phyloP scores from a whole-genome alignment of 2,888 invertebrate species.

The Oxytorus armatus region DNA sequence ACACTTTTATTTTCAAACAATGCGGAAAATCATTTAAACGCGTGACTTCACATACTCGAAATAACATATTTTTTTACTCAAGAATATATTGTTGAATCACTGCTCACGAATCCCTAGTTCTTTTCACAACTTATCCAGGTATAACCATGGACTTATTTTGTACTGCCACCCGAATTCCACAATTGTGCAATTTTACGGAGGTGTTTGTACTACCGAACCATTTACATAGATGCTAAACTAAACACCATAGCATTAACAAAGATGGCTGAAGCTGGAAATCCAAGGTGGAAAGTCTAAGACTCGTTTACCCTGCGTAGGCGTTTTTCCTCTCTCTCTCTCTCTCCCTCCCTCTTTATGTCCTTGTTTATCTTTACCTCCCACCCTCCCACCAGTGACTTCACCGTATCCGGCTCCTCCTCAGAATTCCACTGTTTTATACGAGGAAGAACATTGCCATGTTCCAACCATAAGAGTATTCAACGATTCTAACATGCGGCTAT shows the following conservation, averaged over 20 bases:
- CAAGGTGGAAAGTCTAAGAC: constrained; percentile 13
- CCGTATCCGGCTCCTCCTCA: constrained; percentile 51
- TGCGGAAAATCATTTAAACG: not conserved
- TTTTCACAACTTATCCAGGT: constrained; percentile 5
- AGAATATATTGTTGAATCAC: not conserved
- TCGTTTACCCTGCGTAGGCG: constrained; percentile 63
- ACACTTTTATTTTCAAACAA: too few species aligned
- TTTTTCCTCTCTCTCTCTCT: constrained; percentile 44
- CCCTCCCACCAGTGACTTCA: constrained; percentile 12
- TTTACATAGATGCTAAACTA: constrained; percentile 54
- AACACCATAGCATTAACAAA: constrained; percentile 26
- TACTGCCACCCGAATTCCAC: constrained; percentile 2
- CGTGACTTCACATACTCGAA: not conserved
- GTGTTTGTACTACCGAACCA: constrained; percentile 49
- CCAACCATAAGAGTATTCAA: constrained; percentile 34
- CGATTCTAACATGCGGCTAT: constrained; percentile 17
- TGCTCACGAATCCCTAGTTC: not conserved
- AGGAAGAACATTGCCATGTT: constrained; percentile 36
- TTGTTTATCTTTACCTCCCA: not conserved
- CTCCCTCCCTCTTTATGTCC: constrained; percentile 22
- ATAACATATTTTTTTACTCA: not conserved
- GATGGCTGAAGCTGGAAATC: constrained; percentile 43
- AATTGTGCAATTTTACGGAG: constrained; percentile 43
- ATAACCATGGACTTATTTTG: constrained; percentile 22
- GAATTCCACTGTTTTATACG: constrained; percentile 59